Base-by-base conservation (phyloP, 2,113 vertebrate species). In the Sapayoa aenigma region DNA sequence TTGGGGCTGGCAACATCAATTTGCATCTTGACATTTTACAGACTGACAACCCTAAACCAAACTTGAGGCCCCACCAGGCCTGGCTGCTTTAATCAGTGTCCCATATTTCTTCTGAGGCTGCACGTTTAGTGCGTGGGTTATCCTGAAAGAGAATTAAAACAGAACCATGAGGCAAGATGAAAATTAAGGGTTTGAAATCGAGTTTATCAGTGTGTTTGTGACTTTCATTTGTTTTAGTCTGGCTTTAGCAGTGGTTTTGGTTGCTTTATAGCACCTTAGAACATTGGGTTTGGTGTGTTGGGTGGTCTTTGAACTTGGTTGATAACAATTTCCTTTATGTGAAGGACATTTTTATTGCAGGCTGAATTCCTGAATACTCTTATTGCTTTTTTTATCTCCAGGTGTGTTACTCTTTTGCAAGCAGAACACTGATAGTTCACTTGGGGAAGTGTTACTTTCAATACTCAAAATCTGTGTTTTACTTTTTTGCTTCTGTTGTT, bases 371-470 rank as follows among this genome's bases (percentile, higher is more conserved):
- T 84, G 31, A 76, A 18, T 58, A 1, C 19, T 41, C 76, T 72
- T n/a, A 42, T 73, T 74, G 53, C 21, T 28, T 66, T 66, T 80
- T 42, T 84, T 20, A 33, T 89, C 41, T 83, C 83, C 23, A 49
- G 15, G 7, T 27, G 3, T 49, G 14, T 74, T 55, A 14, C 12
- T 75, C 2, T 85, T 67, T 52, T 12, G 12, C 67, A 66, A 28
- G 66, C 47, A 37, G 76, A 92, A 44, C 53, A 8, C 11, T 14
- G 25, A 3, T 23, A 6, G 18, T 39, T 66, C 33, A 24, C 25
- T 9, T n/a, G 31, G 28, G 42, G 33, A 35, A 78, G 7, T 0
- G 0, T 39, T 44, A 9, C 58, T 77, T 94, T 50, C 11, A 1
- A 73, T 55, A 3, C 25, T 73, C 21, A 50, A 12, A 86, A 31